phyloP scores from a whole-genome alignment of 1,140 invertebrate species.

The Carcinoscorpius rotundicauda region DNA sequence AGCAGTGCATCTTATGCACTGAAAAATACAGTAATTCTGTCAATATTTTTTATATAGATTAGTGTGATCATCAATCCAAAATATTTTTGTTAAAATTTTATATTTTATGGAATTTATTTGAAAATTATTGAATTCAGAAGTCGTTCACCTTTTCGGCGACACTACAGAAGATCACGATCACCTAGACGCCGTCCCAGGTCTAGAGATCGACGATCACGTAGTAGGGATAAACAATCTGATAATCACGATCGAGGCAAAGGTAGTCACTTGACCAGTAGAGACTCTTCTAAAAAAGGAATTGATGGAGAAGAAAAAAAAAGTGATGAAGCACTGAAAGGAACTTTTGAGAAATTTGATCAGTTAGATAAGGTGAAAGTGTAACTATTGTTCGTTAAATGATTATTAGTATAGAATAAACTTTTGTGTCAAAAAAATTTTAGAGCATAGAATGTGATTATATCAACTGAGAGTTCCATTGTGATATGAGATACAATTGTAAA shows the following conservation, averaged over 20 bases:
- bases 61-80: too few relatives aligned
- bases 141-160: slow-evolving; percentile 2
- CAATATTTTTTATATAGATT: too few relatives aligned
- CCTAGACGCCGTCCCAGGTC: slow-evolving; percentile 20
- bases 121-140: not conserved
- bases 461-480: too few relatives aligned
- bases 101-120: too few relatives aligned
- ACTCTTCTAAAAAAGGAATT: slow-evolving; percentile 12
- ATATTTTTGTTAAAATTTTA: too few relatives aligned
- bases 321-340: slow-evolving; percentile 8
- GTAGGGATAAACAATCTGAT: slow-evolving; percentile 14
- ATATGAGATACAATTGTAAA: too few relatives aligned
- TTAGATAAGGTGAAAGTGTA: slow-evolving; percentile 19
- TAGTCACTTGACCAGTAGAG: not conserved
- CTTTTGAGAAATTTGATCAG: slow-evolving; percentile 15
- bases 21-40: too few relatives aligned
- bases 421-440: too few relatives aligned
- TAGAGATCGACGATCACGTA: slow-evolving; percentile 20
- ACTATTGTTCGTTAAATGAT: not conserved
- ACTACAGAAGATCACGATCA: slow-evolving; percentile 13
- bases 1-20: too few relatives aligned
- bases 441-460: too few relatives aligned
- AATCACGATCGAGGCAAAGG: slow-evolving; percentile 10
- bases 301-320: slow-evolving; percentile 19
- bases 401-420: too few relatives aligned